Evolutionary conservation across 2,888 invertebrate species (phyloP).

Genomic region (Blastobasis lacticolella): DNA sequence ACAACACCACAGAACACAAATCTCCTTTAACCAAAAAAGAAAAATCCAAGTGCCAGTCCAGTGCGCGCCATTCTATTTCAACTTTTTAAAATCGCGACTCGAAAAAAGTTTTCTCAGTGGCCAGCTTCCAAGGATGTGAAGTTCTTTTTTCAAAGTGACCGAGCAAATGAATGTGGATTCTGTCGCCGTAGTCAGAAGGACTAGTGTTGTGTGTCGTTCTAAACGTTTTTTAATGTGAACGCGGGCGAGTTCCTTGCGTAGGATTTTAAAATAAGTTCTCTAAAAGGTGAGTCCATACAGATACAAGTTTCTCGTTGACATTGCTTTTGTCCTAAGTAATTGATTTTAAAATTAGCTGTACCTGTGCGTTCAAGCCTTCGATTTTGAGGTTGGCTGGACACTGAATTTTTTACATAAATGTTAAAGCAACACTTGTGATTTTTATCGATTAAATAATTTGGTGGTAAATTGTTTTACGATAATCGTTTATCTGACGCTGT

Average conservation of each 20-base stretch:
- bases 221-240: constrained; percentile 38
- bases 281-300: constrained; percentile 28
- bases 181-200: constrained; percentile 49
- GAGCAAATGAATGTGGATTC: constrained; percentile 51
- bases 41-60: not conserved
- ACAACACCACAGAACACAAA: constrained; percentile 41
- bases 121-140: constrained; percentile 52
- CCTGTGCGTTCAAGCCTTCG: too few species aligned
- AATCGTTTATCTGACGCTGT: too few species aligned
- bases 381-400: too few species aligned
- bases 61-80: not conserved
- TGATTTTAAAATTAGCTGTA: too few species aligned
- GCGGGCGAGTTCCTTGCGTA: constrained; percentile 31
- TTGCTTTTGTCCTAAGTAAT: too few species aligned
- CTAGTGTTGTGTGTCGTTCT: constrained; percentile 48
- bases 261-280: constrained; percentile 25
- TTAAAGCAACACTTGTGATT: too few species aligned
- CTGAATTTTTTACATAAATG: too few species aligned
- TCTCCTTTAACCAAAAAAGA: constrained; percentile 26
- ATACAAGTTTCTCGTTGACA: not conserved
- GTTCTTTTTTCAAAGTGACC: constrained; percentile 31
- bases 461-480: too few species aligned
- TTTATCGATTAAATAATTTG: too few species aligned
- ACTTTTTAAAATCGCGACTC: constrained; percentile 4
- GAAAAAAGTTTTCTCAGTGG: not conserved